Evolutionary conservation across 2,113 vertebrate genomes (phyloP), one percentile per base, ranked within the genome.

Genomic region (Ifrita kowaldi): DNA sequence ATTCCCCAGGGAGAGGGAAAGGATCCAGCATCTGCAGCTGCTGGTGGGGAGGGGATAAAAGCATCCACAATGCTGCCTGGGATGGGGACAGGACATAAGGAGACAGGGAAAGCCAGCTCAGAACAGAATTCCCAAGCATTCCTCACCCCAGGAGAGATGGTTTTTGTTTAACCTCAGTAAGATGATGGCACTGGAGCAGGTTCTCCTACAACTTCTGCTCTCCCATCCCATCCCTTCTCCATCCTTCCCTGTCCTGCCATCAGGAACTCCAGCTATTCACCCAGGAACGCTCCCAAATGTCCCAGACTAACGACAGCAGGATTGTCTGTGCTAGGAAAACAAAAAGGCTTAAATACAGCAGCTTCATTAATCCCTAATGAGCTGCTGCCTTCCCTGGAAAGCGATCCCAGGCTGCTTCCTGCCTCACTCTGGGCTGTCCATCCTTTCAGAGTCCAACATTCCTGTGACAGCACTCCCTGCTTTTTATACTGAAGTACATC

Each of bases 11-110:
- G 46, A 68, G 19, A 44, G 8, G 47, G 59, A 41, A 19, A 22
- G 39, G 27, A 14, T 44, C 68, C 32, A 16, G 7, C 30, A 16
- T 1, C 52, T 47, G 28, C 70, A 49, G 42, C 46, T n/a, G 0
- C 5, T 9, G 49, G 9, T 24, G 74, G 13, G 27, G 10, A 64
- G 27, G 47, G 28, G 53, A 11, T 13, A 1, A 11, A 22, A 88
- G 8, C 57, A 53, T 1, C 71, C 13, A 0, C 6, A 2, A 1
- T 3, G 14, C 21, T 62, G 28, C 67, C 42, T 3, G 3, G 33
- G 41, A 3, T 30, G 73, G 75, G 84, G 6, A 26, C 24, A 41
- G 56, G 37, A 15, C 5, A 2, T 1, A 6, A 35, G 2, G 10
- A 46, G 21, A 27, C 4, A 4, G 21, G 44, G 11, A 42, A 79